These are phyloP conservation scores for Goniozus legneri DNA, from an alignment of 1,140 invertebrate genomes.

Conservation along the genomic window DNA sequence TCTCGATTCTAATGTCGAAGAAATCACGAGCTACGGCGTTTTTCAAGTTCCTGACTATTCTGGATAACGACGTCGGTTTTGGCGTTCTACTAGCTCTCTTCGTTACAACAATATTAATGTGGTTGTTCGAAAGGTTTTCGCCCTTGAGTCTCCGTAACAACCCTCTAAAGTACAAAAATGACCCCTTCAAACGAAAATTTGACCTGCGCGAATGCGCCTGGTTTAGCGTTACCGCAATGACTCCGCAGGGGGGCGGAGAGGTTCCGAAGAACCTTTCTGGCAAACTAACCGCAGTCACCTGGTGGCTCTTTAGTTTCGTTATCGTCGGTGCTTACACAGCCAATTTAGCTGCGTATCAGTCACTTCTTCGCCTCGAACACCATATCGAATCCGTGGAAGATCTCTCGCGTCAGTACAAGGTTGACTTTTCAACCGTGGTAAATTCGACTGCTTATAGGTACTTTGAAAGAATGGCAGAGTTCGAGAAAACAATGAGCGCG, in stretches of 20 bases:
- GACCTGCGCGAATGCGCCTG: slow-evolving; percentile 94
- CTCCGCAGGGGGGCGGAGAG: slow-evolving; percentile 94
- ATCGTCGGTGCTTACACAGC: slow-evolving; percentile 98
- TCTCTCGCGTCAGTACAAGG: slow-evolving; percentile 91
- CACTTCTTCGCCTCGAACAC: slow-evolving; percentile 87
- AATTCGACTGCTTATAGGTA: slow-evolving; percentile 87
- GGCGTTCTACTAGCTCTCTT: slow-evolving; percentile 94
- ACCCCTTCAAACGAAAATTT: slow-evolving; percentile 93
- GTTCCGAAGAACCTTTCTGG: slow-evolving; percentile 94
- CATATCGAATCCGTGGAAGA: slow-evolving; percentile 91
- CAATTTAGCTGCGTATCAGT: slow-evolving; percentile 91
- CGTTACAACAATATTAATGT: slow-evolving; percentile 91
- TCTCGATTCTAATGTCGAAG: slow-evolving; percentile 87
- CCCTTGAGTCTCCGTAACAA: slow-evolving; percentile 97
- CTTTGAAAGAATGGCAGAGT: slow-evolving; percentile 93
- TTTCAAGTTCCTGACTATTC: slow-evolving; percentile 95
- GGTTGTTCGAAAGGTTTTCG: slow-evolving; percentile 93
- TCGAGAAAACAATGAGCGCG: slow-evolving; percentile 94
- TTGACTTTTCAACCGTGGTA: slow-evolving; percentile 86
- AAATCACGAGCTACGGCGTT: slow-evolving; percentile 78
- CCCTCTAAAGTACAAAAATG: slow-evolving; percentile 85
- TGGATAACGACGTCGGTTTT: slow-evolving; percentile 94
- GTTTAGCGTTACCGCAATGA: slow-evolving; percentile 98
- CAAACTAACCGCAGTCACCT: slow-evolving; percentile 88
- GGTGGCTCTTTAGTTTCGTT: slow-evolving; percentile 98